Percentiles rank a stretch among this genome's conserved stretches.
phyloP scores from a whole-genome alignment of 2,113 vertebrate species.

The Orthonyx spaldingii region DNA sequence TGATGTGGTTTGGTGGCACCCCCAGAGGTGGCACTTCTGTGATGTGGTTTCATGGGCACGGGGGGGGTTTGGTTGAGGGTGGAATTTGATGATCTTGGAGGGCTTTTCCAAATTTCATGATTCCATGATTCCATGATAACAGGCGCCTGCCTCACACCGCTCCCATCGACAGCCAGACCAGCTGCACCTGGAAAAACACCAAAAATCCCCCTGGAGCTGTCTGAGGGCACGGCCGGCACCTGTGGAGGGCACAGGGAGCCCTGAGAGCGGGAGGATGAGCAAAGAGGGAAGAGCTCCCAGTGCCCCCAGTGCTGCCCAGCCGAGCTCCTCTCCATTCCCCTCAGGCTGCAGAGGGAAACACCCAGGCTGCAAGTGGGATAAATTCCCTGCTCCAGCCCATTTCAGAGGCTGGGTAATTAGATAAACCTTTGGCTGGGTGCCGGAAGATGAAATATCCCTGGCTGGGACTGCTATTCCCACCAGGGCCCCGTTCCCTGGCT shows the following conservation, averaged over 20 bases:
- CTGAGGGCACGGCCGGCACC: not conserved
- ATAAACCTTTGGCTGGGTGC: conserved; percentile 15
- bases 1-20: fast-evolving
- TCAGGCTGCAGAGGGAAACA: conserved; percentile 45
- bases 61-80: not conserved
- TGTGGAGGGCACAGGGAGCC: not conserved
- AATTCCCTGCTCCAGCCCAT: conserved; percentile 56
- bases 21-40: no score
- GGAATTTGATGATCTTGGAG: not conserved
- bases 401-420: conserved; percentile 39
- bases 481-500: not conserved
- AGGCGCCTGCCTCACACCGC: fast-evolving
- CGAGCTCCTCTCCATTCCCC: conserved; percentile 42
- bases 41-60: no score
- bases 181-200: not conserved
- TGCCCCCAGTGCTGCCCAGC: not conserved
- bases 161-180: not conserved
- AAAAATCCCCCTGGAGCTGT: not conserved
- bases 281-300: not conserved
- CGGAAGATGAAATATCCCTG: not conserved
- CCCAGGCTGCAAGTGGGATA: conserved; percentile 34
- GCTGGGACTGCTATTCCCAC: not conserved
- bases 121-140: not conserved
- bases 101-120: not conserved
- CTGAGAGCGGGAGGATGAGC: fast-evolving